Base-by-base conservation (phyloP, 1,140 invertebrate species). In the Rhagoletis pomonella region DNA sequence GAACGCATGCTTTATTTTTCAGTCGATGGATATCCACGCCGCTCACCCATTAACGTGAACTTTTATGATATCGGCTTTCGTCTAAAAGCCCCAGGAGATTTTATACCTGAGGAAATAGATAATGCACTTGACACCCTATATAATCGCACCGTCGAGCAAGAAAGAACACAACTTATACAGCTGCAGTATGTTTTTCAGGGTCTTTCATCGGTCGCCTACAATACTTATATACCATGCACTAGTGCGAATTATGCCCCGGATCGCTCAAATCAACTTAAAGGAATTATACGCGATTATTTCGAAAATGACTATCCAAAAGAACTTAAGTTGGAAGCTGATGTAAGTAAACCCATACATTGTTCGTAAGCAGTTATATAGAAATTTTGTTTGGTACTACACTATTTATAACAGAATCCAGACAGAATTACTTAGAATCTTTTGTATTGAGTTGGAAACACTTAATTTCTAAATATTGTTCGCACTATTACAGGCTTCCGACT, bases 11-110 rank as follows among this genome's bases (percentile, higher is more conserved):
- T 14, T 86, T 87, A 19, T 9, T 86, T 84, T 86, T 65, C 87
- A 96, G 95, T 94, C 6, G 94, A 95, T 91, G 96, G 95, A 12
- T 94, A 93, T 89, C 94, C 95, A 2, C 96, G 95, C 93, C 95
- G 96, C 90, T 97, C 97, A 39, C 95, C 96, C 58, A 94, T 99
- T 10, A 95, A 96, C 69, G 96, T 99, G 0, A 96, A 96, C 92
- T 98, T 98, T 91, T 95, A 95, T 88, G 96, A 97, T 90, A 93
- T 99, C 29, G 97, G 98, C 4, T 97, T 98, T 90, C 96, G 97
- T 90, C 93, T 99, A 47, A 95, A 96, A 89, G 95, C 97, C 42
- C 96, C 96, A 3, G 98, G 98, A 7, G 97, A 98, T 93, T 94
- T 99, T 64, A 95, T 93, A 5, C 94, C 96, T 81, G 92, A 95